Percentiles rank a stretch among this genome's conserved stretches.
Evolutionary conservation across 2,888 invertebrate species (phyloP).

Genomic region (Lycaena phlaeas): DNA sequence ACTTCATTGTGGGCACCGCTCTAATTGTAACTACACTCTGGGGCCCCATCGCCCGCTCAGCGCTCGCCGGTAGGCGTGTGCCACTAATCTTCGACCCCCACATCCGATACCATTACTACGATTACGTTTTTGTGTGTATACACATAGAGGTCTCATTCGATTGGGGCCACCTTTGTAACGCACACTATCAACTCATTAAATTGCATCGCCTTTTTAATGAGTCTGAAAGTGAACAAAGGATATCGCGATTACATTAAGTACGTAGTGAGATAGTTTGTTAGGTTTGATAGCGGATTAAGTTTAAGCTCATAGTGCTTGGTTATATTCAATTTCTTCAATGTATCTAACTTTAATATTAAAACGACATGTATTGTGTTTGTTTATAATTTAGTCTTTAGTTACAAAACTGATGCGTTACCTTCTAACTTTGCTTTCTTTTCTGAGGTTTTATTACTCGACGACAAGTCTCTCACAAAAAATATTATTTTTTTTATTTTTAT

Average conservation of each 20-base stretch:
- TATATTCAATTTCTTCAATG: slow-evolving; percentile 7
- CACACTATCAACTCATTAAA: slow-evolving; percentile 74
- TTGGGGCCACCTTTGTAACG: slow-evolving; percentile 53
- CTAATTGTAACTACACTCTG: slow-evolving; percentile 73
- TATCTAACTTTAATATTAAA: too few species aligned
- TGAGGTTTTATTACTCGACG: too few species aligned
- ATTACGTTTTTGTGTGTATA: slow-evolving; percentile 26
- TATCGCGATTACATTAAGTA: slow-evolving; percentile 72
- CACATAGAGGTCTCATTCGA: slow-evolving; percentile 32
- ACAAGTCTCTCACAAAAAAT: too few species aligned
- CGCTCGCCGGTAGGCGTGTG: slow-evolving; percentile 69
- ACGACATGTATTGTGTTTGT: too few species aligned
- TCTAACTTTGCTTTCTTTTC: too few species aligned
- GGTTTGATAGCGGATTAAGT: slow-evolving; percentile 30
- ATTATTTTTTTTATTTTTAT: too few species aligned
- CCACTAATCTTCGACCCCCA: slow-evolving; percentile 73
- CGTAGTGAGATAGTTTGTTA: slow-evolving; percentile 56
- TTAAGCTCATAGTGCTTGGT: not conserved
- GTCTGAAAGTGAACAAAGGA: slow-evolving; percentile 74
- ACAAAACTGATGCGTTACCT: too few species aligned
- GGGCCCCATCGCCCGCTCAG: slow-evolving; percentile 71
- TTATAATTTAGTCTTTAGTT: too few species aligned
- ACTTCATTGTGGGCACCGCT: slow-evolving; percentile 72
- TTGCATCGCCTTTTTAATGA: slow-evolving; percentile 74
- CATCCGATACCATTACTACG: slow-evolving; percentile 49